phyloP scores from a whole-genome alignment of 2,797 vertebrate genomes.

The Eutrigla gurnardus region DNA sequence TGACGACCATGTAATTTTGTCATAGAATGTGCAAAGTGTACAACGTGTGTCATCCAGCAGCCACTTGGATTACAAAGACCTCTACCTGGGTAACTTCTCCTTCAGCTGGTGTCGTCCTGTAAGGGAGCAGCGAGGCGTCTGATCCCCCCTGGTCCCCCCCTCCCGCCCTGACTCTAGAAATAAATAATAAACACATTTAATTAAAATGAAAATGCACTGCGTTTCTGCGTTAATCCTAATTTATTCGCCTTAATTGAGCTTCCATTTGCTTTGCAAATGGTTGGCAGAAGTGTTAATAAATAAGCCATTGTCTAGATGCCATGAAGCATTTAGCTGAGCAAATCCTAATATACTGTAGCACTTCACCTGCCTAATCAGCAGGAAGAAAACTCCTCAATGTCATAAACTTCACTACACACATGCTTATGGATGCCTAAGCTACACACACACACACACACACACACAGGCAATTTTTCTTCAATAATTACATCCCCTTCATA shows the following conservation, averaged over 20 bases:
- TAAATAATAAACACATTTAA: constrained; percentile 86
- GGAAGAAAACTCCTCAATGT: constrained; percentile 64
- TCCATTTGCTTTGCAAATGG: constrained; percentile 76
- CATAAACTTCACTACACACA: constrained; percentile 49
- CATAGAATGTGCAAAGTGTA: constrained; percentile 37
- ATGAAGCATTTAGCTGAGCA: constrained; percentile 78
- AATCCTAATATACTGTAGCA: constrained; percentile 75
- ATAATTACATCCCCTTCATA: constrained; percentile 73
- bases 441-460: constrained; percentile 6
- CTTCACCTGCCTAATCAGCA: constrained; percentile 78
- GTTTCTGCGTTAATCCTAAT: constrained; percentile 84
- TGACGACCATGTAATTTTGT: constrained; percentile 55
- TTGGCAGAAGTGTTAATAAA: constrained; percentile 80
- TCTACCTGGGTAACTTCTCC: constrained; percentile 37
- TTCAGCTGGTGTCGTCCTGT: constrained; percentile 42
- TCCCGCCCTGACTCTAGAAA: constrained; percentile 61
- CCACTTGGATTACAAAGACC: constrained; percentile 31
- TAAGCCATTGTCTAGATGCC: constrained; percentile 80
- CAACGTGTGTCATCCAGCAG: constrained; percentile 26
- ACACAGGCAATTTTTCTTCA: constrained; percentile 40
- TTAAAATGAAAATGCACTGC: constrained; percentile 82
- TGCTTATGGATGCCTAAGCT: background rate
- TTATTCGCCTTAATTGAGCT: constrained; percentile 83
- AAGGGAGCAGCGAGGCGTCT: constrained; percentile 50
- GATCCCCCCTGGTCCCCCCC: constrained; percentile 23